phyloP scores from a whole-genome alignment of 2,113 vertebrate species.

The Psittacus erithacus region DNA sequence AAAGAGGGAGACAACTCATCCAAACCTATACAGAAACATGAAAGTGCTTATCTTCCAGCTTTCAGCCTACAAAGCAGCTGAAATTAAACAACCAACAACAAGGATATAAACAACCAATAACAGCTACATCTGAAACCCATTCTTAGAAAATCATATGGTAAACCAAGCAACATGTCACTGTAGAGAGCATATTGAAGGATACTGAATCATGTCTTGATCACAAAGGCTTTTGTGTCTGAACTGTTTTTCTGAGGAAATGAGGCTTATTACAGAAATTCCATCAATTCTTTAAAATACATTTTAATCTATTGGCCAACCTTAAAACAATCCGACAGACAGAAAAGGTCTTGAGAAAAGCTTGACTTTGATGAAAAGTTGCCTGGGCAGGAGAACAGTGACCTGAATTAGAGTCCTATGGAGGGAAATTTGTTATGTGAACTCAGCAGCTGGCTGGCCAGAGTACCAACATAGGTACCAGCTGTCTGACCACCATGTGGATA shows the following conservation, averaged over 20 bases:
- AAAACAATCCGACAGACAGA: background rate
- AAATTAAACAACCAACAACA: background rate
- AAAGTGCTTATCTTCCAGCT: background rate
- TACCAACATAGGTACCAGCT: background rate
- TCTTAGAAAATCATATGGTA: background rate
- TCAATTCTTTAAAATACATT: background rate
- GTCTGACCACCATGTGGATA: background rate
- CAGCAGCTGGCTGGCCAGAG: background rate
- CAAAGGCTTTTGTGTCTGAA: background rate
- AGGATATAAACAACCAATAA: background rate
- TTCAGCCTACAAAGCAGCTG: background rate
- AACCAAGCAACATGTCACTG: background rate
- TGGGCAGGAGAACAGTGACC: background rate
- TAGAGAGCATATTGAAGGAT: background rate
- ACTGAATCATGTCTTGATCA: background rate
- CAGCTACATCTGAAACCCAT: background rate
- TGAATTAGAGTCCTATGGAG: background rate
- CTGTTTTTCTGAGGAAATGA: background rate
- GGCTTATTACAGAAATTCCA: background rate
- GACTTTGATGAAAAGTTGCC: background rate
- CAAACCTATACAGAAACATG: background rate
- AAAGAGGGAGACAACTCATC: background rate
- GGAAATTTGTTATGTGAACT: background rate
- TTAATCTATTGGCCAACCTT: background rate
- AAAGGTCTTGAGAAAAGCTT: background rate